Conservation (phyloP, 2,797 vertebrate species). For the Danio kyathit region DNA sequence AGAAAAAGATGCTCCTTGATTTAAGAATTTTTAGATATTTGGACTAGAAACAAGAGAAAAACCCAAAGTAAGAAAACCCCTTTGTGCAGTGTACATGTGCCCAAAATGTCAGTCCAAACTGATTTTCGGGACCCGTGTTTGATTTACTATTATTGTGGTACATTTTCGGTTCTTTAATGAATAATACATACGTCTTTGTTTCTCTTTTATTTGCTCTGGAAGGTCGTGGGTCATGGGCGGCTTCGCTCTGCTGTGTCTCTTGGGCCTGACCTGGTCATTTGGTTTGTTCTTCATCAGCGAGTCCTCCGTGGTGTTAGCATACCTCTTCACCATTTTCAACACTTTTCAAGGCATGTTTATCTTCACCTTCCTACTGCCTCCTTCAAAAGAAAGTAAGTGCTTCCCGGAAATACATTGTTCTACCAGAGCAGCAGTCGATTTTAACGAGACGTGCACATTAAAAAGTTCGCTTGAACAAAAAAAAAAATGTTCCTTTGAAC, state of each 20-base stretch:
- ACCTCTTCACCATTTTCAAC: constrained; percentile 99
- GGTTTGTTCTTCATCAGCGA: constrained; percentile 97
- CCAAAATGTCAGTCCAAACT: constrained; percentile 47
- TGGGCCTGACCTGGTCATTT: constrained; percentile 97
- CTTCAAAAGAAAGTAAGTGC: constrained; percentile 97
- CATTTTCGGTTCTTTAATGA: neutral
- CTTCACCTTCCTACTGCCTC: constrained; percentile 98
- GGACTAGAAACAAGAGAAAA: no score
- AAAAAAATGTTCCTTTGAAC: constrained; percentile 17
- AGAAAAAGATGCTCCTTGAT: no score
- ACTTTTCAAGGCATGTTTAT: constrained; percentile 99
- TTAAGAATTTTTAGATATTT: no score
- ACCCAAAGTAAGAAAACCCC: no score
- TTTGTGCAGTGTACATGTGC: constrained; percentile 38
- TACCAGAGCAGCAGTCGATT: neutral
- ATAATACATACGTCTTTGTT: constrained; percentile 44
- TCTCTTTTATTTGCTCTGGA: constrained; percentile 35
- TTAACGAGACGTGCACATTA: neutral
- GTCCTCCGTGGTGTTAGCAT: constrained; percentile 94
- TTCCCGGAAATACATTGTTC: neutral
- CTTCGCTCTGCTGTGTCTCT: constrained; percentile 94
- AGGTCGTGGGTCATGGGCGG: constrained; percentile 98
- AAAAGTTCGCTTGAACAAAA: constrained; percentile 8
- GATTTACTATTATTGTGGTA: constrained; percentile 20
- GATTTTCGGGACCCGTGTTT: constrained; percentile 49